phyloP scores from a whole-genome alignment of 2,888 invertebrate species.

The Galerucella pusilla region DNA sequence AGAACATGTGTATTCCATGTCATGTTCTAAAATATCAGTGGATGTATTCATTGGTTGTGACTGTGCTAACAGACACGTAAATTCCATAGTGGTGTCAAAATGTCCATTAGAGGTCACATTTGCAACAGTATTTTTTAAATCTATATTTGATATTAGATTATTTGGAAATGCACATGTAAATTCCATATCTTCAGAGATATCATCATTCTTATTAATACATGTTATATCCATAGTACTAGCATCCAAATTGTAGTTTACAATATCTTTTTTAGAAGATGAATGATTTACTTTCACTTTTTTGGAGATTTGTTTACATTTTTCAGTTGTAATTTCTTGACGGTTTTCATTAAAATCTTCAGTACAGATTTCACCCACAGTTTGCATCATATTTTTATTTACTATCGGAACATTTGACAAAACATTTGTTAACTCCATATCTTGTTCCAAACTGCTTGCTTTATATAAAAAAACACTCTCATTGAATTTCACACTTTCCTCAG shows the following conservation, averaged over 20 bases:
- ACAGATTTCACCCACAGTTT: too few species aligned
- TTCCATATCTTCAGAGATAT: conserved; percentile 26
- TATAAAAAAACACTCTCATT: neutral
- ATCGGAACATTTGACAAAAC: neutral
- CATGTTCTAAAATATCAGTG: neutral
- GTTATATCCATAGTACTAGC: neutral
- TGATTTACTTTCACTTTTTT: too few species aligned
- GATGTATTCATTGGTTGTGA: neutral
- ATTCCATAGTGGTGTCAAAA: neutral
- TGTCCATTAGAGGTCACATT: neutral
- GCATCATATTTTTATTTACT: conserved; percentile 3
- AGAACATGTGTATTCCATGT: conserved; percentile 26
- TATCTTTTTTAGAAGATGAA: too few species aligned
- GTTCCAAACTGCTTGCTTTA: neutral
- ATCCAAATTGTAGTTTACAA: too few species aligned
- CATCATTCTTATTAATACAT: neutral
- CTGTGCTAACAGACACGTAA: neutral
- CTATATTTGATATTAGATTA: neutral
- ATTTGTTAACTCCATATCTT: conserved; percentile 17
- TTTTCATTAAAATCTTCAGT: too few species aligned
- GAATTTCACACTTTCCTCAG: conserved; percentile 2
- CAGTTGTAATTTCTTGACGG: neutral
- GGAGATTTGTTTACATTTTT: neutral
- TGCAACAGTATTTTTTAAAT: neutral
- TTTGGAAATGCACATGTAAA: conserved; percentile 35